Conservation (phyloP, 53 echinoderm and acorn worm genomes). For the Zoroaster sp. region DNA sequence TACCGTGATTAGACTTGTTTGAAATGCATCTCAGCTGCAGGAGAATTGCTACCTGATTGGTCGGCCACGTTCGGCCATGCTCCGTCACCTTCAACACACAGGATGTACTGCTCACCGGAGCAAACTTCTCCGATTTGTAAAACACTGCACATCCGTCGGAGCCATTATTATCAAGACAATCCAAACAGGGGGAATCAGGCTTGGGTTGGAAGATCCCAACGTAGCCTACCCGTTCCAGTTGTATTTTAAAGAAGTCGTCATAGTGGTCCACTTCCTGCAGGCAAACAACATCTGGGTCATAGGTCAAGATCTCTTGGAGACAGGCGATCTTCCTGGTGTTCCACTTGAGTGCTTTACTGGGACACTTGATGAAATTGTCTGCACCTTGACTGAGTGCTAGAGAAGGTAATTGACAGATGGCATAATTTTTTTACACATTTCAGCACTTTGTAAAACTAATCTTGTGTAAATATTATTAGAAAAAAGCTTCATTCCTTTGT, state of each 20-base stretch:
- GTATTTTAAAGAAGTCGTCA: slow-evolving; percentile 82
- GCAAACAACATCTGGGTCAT: slow-evolving; percentile 92
- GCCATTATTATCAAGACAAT: slow-evolving; percentile 78
- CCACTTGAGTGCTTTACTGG: slow-evolving; percentile 81
- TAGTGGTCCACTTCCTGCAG: slow-evolving; percentile 98
- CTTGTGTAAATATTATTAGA: background rate
- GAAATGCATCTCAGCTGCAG: slow-evolving; percentile 55
- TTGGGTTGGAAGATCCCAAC: slow-evolving; percentile 86
- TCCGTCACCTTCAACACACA: slow-evolving; percentile 61
- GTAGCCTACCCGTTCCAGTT: slow-evolving; percentile 80
- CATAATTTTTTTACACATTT: background rate
- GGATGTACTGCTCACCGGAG: slow-evolving; percentile 44
- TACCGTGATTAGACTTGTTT: background rate
- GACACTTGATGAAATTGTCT: slow-evolving; percentile 99
- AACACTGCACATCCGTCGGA: slow-evolving; percentile 95
- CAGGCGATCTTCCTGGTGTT: slow-evolving; percentile 70
- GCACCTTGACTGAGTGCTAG: slow-evolving; percentile 81
- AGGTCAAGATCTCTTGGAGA: slow-evolving; percentile 93
- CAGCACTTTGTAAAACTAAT: background rate
- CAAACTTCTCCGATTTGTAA: slow-evolving; percentile 81
- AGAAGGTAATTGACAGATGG: background rate
- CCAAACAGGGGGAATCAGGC: slow-evolving; percentile 90
- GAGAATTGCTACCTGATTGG: slow-evolving; percentile 90
- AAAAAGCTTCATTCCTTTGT: too few species aligned
- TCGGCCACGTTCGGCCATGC: slow-evolving; percentile 22